Evolutionary conservation across 2,888 invertebrate species (phyloP).

Genomic region (Opisthograptis luteolata): DNA sequence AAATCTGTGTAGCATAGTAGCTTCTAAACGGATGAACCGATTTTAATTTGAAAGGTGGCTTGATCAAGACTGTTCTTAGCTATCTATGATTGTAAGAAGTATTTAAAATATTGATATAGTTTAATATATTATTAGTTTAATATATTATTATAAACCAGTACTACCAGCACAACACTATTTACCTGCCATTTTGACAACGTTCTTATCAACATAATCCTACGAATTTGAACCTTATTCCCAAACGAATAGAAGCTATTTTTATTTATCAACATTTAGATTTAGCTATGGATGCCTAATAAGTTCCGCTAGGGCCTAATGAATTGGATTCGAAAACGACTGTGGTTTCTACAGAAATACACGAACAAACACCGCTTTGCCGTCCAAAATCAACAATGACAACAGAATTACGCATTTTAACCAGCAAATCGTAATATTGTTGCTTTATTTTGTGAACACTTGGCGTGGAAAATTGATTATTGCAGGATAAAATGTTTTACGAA

Average conservation of each 20-base stretch:
- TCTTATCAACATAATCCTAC: neutral
- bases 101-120: too few relatives aligned
- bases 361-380: conserved; percentile 46
- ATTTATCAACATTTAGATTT: conserved; percentile 4
- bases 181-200: conserved; percentile 21
- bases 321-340: conserved; percentile 59
- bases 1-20: too few relatives aligned
- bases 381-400: conserved; percentile 41
- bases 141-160: neutral
- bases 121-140: too few relatives aligned
- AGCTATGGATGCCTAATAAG: conserved; percentile 60
- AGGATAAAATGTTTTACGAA: conserved; percentile 40
- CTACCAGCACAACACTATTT: conserved; percentile 31
- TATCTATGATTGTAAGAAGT: too few relatives aligned
- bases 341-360: conserved; percentile 49
- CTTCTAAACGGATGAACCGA: too few relatives aligned
- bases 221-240: conserved; percentile 23
- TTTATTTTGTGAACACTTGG: conserved; percentile 51
- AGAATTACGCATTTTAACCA: conserved; percentile 21
- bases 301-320: conserved; percentile 61
- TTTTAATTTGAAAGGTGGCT: too few relatives aligned
- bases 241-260: conserved; percentile 18
- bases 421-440: conserved; percentile 39
- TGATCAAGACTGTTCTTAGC: too few relatives aligned
- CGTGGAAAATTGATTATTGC: conserved; percentile 76